These are phyloP conservation scores for Martes martes DNA, from an alignment of 2,113 vertebrate genomes.

Conservation along the genomic window DNA sequence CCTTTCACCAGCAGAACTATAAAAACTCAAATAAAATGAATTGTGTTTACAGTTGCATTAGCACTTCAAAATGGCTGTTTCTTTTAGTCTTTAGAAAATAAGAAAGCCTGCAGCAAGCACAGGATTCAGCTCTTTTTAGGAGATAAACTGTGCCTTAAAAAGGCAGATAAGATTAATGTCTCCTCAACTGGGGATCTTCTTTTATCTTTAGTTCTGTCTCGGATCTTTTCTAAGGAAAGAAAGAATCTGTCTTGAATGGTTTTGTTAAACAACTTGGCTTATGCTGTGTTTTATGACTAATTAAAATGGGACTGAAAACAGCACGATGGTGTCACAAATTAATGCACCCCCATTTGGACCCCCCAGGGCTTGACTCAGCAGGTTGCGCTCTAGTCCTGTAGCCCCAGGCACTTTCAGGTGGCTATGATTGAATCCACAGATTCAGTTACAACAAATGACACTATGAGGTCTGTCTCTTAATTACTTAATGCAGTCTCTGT, in stretches of 20 bases:
- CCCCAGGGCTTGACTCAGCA: background rate
- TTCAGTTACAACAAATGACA: conserved; percentile 69
- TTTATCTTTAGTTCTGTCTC: conserved; percentile 37
- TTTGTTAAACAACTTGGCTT: conserved; percentile 43
- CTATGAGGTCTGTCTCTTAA: conserved; percentile 65
- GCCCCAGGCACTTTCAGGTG: conserved; percentile 13
- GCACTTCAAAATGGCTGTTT: conserved; percentile 66
- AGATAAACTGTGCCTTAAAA: conserved; percentile 43
- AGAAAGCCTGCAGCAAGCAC: conserved; percentile 50
- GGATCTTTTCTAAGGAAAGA: conserved; percentile 50
- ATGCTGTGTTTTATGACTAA: conserved; percentile 38
- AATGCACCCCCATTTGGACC: background rate
- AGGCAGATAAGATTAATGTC: conserved; percentile 51
- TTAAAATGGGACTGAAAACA: conserved; percentile 43
- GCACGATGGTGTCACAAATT: conserved; percentile 49
- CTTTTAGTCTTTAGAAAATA: conserved; percentile 61
- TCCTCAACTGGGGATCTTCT: conserved; percentile 17
- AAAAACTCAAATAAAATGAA: conserved; percentile 39
- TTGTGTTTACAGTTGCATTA: conserved; percentile 75
- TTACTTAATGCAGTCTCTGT: conserved; percentile 76
- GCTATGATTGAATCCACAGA: conserved; percentile 65
- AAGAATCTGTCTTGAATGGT: conserved; percentile 54
- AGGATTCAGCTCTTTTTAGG: conserved; percentile 48
- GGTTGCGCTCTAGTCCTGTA: background rate
- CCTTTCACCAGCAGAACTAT: conserved; percentile 70